These are phyloP conservation scores for Dryobotodes eremita DNA, from an alignment of 2,888 invertebrate species.

Conservation along the genomic window DNA sequence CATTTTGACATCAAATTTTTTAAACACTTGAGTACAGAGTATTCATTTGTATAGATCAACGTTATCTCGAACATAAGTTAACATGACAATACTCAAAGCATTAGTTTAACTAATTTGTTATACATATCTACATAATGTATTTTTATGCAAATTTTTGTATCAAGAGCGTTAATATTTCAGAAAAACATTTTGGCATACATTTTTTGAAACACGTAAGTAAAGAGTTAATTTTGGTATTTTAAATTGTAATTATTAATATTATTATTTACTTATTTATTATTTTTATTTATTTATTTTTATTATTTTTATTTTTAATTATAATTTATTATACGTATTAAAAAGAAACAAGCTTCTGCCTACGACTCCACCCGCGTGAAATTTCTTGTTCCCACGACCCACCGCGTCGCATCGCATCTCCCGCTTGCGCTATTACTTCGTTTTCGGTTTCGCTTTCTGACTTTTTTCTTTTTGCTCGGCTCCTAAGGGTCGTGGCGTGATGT, in stretches of 20 bases:
- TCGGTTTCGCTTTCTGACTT: neutral
- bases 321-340: neutral
- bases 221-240: neutral
- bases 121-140: neutral
- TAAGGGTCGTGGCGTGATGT: neutral
- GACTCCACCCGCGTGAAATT: neutral
- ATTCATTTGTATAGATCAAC: conserved; percentile 11
- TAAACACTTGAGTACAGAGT: too few relatives aligned
- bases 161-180: conserved; percentile 1
- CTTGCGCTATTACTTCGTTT: neutral
- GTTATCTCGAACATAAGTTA: conserved; percentile 13
- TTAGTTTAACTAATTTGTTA: conserved; percentile 37
- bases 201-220: conserved; percentile 7
- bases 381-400: neutral
- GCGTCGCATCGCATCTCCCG: neutral
- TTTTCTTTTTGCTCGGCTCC: neutral
- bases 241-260: too few relatives aligned
- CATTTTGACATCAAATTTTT: too few relatives aligned
- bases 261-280: too few relatives aligned
- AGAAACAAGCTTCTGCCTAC: neutral
- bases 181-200: conserved; percentile 1
- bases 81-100: conserved; percentile 33
- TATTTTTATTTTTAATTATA: too few relatives aligned
- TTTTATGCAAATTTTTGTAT: conserved; percentile 11
- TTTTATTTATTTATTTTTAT: too few relatives aligned